These are phyloP conservation scores for Acleris emargana DNA, from an alignment of 2,888 invertebrate species.

Conservation along the genomic window DNA sequence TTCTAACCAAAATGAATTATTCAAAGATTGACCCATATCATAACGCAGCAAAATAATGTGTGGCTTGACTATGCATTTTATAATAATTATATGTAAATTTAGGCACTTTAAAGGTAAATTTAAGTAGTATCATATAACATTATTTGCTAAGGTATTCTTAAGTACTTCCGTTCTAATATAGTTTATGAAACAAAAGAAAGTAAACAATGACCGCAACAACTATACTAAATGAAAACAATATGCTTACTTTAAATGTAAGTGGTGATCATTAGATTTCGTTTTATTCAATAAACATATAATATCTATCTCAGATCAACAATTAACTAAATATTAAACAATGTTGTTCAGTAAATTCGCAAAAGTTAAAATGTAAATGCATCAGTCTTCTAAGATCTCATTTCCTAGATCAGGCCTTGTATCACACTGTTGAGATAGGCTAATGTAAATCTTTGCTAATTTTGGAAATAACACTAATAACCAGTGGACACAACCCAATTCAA, in stretches of 20 bases:
- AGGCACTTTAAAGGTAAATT: conserved; percentile 38
- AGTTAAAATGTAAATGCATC: conserved; percentile 66
- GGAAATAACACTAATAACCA: conserved; percentile 6
- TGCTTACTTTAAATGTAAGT: conserved; percentile 12
- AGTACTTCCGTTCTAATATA: conserved; percentile 33
- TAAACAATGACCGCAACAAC: conserved; percentile 17
- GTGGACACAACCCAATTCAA: conserved; percentile 38
- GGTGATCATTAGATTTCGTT: conserved; percentile 17
- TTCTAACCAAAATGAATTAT: too few relatives aligned
- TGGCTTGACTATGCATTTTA: neutral
- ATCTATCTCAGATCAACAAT: conserved; percentile 50
- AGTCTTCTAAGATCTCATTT: conserved; percentile 57
- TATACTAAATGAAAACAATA: conserved; percentile 14
- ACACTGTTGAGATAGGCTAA: conserved; percentile 40
- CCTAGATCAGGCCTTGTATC: conserved; percentile 37
- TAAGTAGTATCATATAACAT: conserved; percentile 26
- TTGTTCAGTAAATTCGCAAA: conserved; percentile 47
- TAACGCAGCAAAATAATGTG: too few relatives aligned
- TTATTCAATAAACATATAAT: conserved; percentile 42
- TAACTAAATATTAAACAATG: conserved; percentile 44
- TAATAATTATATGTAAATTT: conserved; percentile 26
- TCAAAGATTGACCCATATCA: too few relatives aligned
- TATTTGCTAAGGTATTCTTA: conserved; percentile 23
- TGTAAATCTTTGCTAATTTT: conserved; percentile 27
- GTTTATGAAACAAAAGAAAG: conserved; percentile 16